Evolutionary conservation across 2,888 invertebrate species (phyloP), one percentile per base, ranked within the genome.

Genomic region (Ashinkailepas kermadecensis): DNA sequence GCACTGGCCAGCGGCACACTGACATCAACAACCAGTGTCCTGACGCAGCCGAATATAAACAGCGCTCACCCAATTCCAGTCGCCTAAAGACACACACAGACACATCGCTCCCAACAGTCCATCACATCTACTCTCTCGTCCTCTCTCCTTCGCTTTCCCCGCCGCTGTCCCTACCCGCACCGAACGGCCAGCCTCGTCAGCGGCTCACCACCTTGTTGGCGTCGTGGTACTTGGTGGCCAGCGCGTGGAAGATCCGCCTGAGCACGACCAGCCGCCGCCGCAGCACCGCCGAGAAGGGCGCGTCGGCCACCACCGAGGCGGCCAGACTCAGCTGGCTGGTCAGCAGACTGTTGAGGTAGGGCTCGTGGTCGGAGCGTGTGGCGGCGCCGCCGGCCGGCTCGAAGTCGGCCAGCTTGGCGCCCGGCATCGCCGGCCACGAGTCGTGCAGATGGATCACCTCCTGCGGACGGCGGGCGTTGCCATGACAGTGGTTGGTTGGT

Each of bases 161-260:
- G 4, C 39, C 39, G 39, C 39, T 4, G 4, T 39, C 39, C 39
- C 39, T 4, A 39, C 39, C 39, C 39, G 39, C 39, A 39, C 2
- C 39, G 39, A 39, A 39, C 4, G 59, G 58, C 80, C 82, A 70
- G 56, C 13, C 21, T 10, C n/a, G 12, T 64, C 59, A n/a, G 59
- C 8, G 25, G 65, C 54, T 13, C 21, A 57, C 54, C 78, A 59
- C 70, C 59, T 57, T 54, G 21, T 58, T 58, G n/a, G 57, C 81
- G 23, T 58, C 81, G 21, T 91, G 90, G 86, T 90, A 91, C 85
- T 89, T 90, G 82, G 86, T 87, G 78, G 89, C 88, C 18, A 91
- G 86, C 7, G 91, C 91, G 86, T 90, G 88, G 85, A 90, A 90
- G 81, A 91, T 90, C 82, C 91, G 86, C 85, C 90, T 90, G 67